Evolutionary conservation across 2,113 vertebrate species (phyloP), one percentile per base, ranked within the genome.

Genomic region (Megaceryle torquata): DNA sequence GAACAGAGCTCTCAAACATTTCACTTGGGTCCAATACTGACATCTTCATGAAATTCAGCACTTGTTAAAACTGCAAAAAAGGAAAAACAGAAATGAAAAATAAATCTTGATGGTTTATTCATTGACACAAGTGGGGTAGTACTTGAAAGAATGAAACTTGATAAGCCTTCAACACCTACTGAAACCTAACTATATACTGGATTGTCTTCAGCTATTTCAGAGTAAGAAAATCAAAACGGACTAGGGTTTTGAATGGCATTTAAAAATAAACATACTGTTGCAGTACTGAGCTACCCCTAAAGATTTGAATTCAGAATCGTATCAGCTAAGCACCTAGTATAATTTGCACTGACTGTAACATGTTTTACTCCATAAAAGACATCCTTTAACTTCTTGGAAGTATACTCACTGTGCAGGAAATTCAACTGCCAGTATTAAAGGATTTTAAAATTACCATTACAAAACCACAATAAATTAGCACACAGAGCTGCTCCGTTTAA

Each of bases 381-480:
- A 80, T 9, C 69, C 61, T 76, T 85, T 37, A 71, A 67, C 59
- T 91, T 89, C 75, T 39, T 68, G 83, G 26, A 89, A 88, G 31
- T 43, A 70, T 1, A 65, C 29, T 61, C 50, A 54, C 39, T 9
- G 41, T 31, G 33, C 70, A 94, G 50, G 41, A 88, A 93, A 93
- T 17, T 39, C 63, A 95, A 25, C 88, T 71, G 75, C 33, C 31
- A n/a, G 29, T 48, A 68, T 31, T n/a, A 85, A 48, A 76, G 46
- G 46, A 86, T 82, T 95, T 88, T 80, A 83, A 80, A 89, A 94
- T 75, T 82, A 80, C 64, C 71, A 56, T 78, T 51, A 83, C 64
- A 90, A 94, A 74, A 17, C 61, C 71, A 79, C 31, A 69, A 4
- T 26, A 81, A 87, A 82, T 35, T 31, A 85, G 53, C 25, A 84